phyloP scores from a whole-genome alignment of 2,888 invertebrate species.

The Pantelozetes paolii region DNA sequence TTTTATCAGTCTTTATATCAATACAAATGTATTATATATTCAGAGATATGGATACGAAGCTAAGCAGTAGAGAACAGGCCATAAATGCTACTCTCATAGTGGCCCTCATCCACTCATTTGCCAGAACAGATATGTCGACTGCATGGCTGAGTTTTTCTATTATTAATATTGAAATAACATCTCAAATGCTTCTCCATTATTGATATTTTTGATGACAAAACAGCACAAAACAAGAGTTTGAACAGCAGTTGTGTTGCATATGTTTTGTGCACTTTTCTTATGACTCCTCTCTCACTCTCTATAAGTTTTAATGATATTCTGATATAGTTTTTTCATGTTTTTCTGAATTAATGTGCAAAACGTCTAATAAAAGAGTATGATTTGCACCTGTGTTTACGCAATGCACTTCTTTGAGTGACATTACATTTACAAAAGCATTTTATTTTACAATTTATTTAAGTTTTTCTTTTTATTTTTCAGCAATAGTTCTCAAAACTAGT shows the following conservation, averaged over 20 bases:
- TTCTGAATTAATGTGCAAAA: conserved; percentile 16
- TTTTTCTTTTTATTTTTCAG: neutral
- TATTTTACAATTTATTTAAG: conserved; percentile 27
- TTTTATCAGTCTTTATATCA: neutral
- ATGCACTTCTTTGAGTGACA: conserved; percentile 37
- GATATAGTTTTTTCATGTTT: neutral
- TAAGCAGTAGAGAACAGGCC: neutral
- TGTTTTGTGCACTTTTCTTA: conserved; percentile 28
- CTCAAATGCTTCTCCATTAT: conserved; percentile 28
- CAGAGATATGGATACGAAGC: neutral
- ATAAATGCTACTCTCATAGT: neutral
- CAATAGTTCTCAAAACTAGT: conserved; percentile 9
- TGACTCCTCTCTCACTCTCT: conserved; percentile 14
- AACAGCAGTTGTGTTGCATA: conserved; percentile 33
- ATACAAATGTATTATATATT: neutral
- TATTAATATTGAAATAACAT: neutral
- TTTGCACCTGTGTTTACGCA: conserved; percentile 37
- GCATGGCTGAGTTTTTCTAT: neutral
- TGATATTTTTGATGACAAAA: conserved; percentile 33
- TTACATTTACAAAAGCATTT: conserved; percentile 7
- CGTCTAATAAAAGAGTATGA: conserved; percentile 21
- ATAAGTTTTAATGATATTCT: conserved; percentile 25
- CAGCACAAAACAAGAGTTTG: conserved; percentile 34
- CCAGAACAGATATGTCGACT: neutral
- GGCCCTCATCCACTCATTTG: conserved; percentile 19